Evolutionary conservation across 2,797 vertebrate species (phyloP), one percentile per base, ranked within the genome.

Genomic region (Phalanger gymnotis): DNA sequence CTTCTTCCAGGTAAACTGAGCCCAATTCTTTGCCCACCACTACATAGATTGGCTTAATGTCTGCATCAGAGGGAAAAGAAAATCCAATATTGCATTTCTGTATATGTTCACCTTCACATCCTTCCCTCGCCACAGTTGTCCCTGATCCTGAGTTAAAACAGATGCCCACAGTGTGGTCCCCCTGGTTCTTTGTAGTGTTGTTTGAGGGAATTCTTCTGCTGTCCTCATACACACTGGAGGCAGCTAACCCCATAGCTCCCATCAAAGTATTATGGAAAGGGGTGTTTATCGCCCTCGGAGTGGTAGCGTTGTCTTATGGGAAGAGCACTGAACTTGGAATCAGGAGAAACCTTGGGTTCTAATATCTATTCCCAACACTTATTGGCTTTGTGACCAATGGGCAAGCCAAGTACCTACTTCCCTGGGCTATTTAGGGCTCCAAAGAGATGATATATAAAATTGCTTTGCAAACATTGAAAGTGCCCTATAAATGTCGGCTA

Each of bases 51-150:
- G 81, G 4, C 34, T 90, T 91, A 89, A 34, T 53, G 14, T 34
- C 56, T 27, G 58, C 31, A 34, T 34, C 34, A 61, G 31, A 56
- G 61, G 58, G 92, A 4, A 28, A 66, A 55, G 73, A 51, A 54
- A 14, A 30, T 11, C 3, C 6, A 12, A 25, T 0, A 28, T 0
- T 28, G 31, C 58, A 27, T 28, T 34, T 16, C 12, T 1, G 5
- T 2, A 1, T 73, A 89, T 47, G 53, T 30, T 52, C 34, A 16
- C 53, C 25, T 52, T 5, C 25, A 14, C 2, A 11, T 31, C 14
- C 1, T 4, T 25, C 30, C 4, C 2, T 40, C 11, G 25, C 56
- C 22, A n/a, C 40, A 92, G 0, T 12, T 31, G 6, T 22, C 19
- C 53, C 53, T 5, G n/a, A 3, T 12, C 5, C 22, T 19, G 13